Evolutionary conservation across 2,797 vertebrate species (phyloP).

Genomic region (Eulemur mongoz): DNA sequence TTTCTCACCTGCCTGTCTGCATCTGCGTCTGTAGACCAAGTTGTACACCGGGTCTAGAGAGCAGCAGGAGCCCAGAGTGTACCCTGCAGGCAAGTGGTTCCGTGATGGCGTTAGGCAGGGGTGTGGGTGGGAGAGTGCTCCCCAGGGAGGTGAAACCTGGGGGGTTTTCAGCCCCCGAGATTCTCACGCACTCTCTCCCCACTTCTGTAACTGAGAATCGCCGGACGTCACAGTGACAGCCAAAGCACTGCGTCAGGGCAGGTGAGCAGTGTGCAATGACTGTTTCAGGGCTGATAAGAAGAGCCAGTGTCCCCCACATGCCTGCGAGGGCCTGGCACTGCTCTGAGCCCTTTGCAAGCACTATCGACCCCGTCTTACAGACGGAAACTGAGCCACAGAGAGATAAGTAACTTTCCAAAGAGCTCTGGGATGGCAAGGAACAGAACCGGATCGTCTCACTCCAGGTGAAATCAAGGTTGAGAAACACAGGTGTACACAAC

Average conservation of each 20-base stretch:
- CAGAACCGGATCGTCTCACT: neutral
- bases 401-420: neutral
- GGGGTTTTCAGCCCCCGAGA: neutral
- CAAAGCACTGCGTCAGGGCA: neutral
- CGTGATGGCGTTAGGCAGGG: rapidly evolving
- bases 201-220: neutral
- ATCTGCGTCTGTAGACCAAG: neutral
- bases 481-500: neutral
- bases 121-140: rapidly evolving
- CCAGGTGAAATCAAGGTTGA: neutral
- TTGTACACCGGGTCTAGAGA: neutral
- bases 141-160: neutral
- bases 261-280: rapidly evolving
- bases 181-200: neutral
- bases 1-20: neutral
- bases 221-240: rapidly evolving
- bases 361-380: neutral
- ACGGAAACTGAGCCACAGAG: neutral
- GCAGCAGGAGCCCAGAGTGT: neutral
- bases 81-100: neutral
- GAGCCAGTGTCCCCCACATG: rapidly evolving
- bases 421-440: no score
- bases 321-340: neutral
- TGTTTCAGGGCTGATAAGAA: neutral
- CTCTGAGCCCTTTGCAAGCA: neutral